phyloP scores from a whole-genome alignment of 2,888 invertebrate species.

The Tipula confusa region DNA sequence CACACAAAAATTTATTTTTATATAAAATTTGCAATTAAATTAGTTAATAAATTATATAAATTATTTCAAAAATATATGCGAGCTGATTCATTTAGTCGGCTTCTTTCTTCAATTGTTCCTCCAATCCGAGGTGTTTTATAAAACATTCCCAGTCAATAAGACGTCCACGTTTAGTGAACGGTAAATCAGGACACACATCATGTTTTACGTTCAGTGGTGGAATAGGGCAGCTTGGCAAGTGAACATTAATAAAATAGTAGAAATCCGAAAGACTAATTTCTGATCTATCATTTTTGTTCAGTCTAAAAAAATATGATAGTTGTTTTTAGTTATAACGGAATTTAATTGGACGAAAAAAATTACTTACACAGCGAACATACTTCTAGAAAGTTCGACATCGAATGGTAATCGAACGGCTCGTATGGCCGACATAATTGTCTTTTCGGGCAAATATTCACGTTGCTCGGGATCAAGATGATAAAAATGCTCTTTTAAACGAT shows the following conservation, averaged over 20 bases:
- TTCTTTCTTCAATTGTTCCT: slow-evolving; percentile 41
- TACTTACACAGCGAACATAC: slow-evolving; percentile 63
- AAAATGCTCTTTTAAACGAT: slow-evolving; percentile 58
- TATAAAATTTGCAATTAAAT: background rate
- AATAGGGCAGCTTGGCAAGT: slow-evolving; percentile 52
- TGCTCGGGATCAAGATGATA: slow-evolving; percentile 55
- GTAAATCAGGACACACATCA: slow-evolving; percentile 47
- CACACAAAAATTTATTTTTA: background rate
- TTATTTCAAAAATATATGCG: background rate
- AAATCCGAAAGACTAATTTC: slow-evolving; percentile 65
- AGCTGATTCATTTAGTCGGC: slow-evolving; percentile 31
- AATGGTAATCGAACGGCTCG: slow-evolving; percentile 68
- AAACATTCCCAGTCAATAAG: slow-evolving; percentile 47
- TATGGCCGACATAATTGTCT: slow-evolving; percentile 60
- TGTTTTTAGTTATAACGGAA: slow-evolving; percentile 21
- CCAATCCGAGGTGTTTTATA: slow-evolving; percentile 44
- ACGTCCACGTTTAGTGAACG: slow-evolving; percentile 45
- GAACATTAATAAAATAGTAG: slow-evolving; percentile 66
- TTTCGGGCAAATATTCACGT: slow-evolving; percentile 55
- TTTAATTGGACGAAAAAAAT: background rate
- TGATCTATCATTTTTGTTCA: slow-evolving; percentile 61
- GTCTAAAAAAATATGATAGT: slow-evolving; percentile 46
- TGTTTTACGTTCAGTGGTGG: slow-evolving; percentile 51
- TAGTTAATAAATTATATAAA: background rate
- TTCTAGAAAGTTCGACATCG: slow-evolving; percentile 61